phyloP scores from a whole-genome alignment of 2,888 invertebrate species.

The Phalera bucephala region DNA sequence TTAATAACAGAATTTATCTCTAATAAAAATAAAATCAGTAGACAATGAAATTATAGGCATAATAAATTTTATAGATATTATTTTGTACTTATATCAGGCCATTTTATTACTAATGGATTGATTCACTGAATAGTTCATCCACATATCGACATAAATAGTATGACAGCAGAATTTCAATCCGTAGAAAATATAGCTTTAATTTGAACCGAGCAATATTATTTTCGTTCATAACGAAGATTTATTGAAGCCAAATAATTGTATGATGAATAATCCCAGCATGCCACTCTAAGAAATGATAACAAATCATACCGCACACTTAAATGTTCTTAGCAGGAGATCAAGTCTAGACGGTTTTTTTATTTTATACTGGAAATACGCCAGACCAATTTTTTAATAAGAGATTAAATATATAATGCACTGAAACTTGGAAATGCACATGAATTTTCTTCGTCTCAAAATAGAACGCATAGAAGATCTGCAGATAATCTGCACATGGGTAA shows the following conservation, averaged over 20 bases:
- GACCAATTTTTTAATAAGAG: slow-evolving; percentile 17
- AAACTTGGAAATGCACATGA: slow-evolving; percentile 16
- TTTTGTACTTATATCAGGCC: too few relatives aligned
- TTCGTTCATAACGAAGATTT: neutral
- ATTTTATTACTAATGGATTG: too few relatives aligned
- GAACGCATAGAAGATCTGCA: slow-evolving; percentile 4
- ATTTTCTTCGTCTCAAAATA: slow-evolving; percentile 7
- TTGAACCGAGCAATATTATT: neutral
- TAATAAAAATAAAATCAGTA: too few relatives aligned
- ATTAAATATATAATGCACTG: slow-evolving; percentile 14
- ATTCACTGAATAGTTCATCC: too few relatives aligned
- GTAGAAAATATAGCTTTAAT: too few relatives aligned
- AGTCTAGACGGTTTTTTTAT: slow-evolving; percentile 25
- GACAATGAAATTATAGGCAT: too few relatives aligned
- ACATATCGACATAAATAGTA: too few relatives aligned
- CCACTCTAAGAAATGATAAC: slow-evolving; percentile 4
- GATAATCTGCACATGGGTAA: neutral
- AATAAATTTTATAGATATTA: too few relatives aligned
- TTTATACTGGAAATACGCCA: slow-evolving; percentile 22
- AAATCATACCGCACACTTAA: slow-evolving; percentile 6
- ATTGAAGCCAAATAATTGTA: neutral
- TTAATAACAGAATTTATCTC: too few relatives aligned
- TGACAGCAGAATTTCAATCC: too few relatives aligned
- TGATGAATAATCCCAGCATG: neutral
- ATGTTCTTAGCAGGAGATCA: slow-evolving; percentile 1